Evolutionary conservation across 2,797 vertebrate species (phyloP).

Genomic region (Uromys caudimaculatus): DNA sequence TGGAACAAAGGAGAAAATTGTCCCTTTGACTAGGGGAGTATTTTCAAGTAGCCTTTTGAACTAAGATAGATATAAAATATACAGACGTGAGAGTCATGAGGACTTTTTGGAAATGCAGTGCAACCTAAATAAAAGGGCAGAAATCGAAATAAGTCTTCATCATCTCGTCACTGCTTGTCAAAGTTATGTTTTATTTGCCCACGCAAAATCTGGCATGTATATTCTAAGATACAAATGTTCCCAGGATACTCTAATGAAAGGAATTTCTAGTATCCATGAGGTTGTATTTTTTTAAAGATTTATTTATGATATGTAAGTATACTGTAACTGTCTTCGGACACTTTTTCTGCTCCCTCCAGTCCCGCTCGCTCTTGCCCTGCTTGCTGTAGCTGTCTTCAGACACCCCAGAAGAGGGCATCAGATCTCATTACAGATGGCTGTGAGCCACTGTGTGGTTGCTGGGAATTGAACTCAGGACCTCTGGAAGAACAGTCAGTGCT

Average conservation of each 20-base stretch:
- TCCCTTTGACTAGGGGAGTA: conserved; percentile 37
- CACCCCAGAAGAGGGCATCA: too few species aligned
- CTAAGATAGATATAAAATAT: not conserved
- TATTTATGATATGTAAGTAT: too few species aligned
- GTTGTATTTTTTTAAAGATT: not conserved
- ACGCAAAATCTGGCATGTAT: not conserved
- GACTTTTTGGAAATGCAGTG: not conserved
- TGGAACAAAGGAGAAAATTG: conserved; percentile 67
- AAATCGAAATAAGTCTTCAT: not conserved
- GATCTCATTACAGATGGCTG: too few species aligned
- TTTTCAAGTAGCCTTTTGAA: conserved; percentile 27
- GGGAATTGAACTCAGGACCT: too few species aligned
- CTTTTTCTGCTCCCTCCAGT: too few species aligned
- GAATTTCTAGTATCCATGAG: not conserved
- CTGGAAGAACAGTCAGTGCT: too few species aligned
- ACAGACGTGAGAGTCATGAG: not conserved
- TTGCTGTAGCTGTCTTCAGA: too few species aligned
- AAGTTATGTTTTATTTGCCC: conserved; percentile 53
- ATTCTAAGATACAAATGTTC: conserved; percentile 16
- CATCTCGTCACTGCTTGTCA: not conserved
- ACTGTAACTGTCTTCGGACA: too few species aligned
- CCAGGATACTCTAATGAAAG: not conserved
- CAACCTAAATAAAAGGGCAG: conserved; percentile 7
- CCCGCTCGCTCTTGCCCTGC: too few species aligned
- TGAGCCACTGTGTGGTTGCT: too few species aligned